Conservation (phyloP, 2,113 vertebrate genomes). For the Galbula dea region DNA sequence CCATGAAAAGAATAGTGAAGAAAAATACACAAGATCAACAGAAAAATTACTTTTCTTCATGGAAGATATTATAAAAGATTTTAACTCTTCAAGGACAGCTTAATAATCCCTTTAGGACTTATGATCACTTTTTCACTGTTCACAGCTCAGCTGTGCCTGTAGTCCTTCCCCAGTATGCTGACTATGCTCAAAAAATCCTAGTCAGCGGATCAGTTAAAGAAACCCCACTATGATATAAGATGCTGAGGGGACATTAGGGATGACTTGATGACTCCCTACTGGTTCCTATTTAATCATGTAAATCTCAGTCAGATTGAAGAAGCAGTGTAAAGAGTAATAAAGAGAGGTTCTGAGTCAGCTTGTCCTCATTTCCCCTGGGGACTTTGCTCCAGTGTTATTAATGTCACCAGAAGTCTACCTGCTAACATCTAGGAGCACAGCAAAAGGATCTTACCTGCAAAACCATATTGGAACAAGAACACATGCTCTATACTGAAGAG, state of each 20-base stretch:
- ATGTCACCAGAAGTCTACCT: background rate
- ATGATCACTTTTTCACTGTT: background rate
- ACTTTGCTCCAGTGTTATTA: background rate
- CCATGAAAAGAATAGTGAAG: background rate
- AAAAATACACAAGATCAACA: background rate
- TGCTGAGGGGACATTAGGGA: background rate
- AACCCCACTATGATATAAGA: background rate
- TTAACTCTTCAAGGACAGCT: background rate
- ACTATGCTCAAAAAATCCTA: background rate
- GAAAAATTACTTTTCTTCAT: background rate
- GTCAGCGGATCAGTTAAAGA: background rate
- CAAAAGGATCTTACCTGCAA: background rate
- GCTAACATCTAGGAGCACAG: background rate
- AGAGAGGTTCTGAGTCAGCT: background rate
- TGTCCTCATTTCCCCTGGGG: background rate
- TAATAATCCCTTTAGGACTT: background rate
- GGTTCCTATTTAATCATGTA: background rate
- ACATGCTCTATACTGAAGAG: background rate
- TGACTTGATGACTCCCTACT: background rate
- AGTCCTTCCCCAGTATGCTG: background rate
- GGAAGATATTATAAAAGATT: background rate
- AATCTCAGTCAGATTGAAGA: background rate
- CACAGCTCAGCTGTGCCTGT: background rate
- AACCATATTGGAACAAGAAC: background rate
- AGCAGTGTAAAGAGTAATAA: background rate